phyloP scores from a whole-genome alignment of 2,888 invertebrate genomes.

The Protophormia terraenovae region DNA sequence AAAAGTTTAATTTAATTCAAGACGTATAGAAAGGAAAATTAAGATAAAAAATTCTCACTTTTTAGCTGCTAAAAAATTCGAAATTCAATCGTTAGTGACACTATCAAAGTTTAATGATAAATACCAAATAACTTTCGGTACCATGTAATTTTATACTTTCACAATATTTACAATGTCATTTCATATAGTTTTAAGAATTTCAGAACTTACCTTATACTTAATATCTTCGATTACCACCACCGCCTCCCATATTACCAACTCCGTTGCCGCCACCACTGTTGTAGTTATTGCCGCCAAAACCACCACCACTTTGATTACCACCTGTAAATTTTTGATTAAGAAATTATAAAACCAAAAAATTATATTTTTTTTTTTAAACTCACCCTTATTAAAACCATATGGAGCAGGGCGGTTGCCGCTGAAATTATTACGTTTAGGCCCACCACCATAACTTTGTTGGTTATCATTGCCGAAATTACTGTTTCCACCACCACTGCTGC shows the following conservation, averaged over 20 bases:
- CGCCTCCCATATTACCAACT: conserved; percentile 76
- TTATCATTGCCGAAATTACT: conserved; percentile 84
- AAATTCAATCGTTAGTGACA: no score
- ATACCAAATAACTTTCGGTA: neutral
- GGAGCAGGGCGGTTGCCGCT: conserved; percentile 78
- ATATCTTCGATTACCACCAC: conserved; percentile 77
- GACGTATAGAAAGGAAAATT: no score
- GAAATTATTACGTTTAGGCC: conserved; percentile 87
- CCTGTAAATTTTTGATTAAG: conserved; percentile 59
- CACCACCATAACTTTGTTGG: conserved; percentile 92
- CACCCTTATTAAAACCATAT: conserved; percentile 77
- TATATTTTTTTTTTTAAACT: conserved; percentile 5
- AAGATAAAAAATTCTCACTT: no score
- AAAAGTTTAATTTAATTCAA: no score
- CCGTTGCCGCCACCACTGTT: conserved; percentile 74
- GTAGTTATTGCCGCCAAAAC: conserved; percentile 75
- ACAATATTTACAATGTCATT: neutral
- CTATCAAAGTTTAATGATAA: no score
- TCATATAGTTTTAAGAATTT: neutral
- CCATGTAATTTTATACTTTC: conserved; percentile 22
- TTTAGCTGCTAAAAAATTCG: no score
- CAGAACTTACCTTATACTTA: conserved; percentile 74
- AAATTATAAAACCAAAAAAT: neutral
- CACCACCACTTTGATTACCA: conserved; percentile 73
- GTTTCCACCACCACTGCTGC: conserved; percentile 67